Percentiles rank a stretch among this genome's conserved stretches.
phyloP scores from a whole-genome alignment of 2,888 invertebrate species.

The Nesidiocoris tenuis region DNA sequence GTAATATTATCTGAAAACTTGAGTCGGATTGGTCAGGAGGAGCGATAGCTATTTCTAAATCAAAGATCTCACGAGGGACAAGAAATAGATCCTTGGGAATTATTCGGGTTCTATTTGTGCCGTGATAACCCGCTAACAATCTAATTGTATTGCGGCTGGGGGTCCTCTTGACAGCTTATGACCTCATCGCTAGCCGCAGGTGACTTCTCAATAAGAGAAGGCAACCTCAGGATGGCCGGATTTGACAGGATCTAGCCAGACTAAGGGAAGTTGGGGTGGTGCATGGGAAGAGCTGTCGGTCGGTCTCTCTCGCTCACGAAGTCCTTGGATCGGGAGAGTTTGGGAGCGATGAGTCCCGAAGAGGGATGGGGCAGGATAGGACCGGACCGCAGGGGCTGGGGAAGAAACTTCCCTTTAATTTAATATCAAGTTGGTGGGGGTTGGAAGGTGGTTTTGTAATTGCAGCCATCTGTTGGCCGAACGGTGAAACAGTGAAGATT shows the following conservation, averaged over 20 bases:
- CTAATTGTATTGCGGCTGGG: slow-evolving; percentile 29
- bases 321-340: slow-evolving; percentile 4
- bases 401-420: slow-evolving; percentile 42
- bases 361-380: neutral
- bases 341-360: neutral
- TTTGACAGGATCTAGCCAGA: neutral
- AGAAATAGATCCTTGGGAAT: too few relatives aligned
- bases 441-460: slow-evolving; percentile 44
- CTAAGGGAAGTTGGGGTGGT: neutral
- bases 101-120: slow-evolving; percentile 6
- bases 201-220: slow-evolving; percentile 27
- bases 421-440: slow-evolving; percentile 42
- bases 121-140: slow-evolving; percentile 24
- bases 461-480: slow-evolving; percentile 43
- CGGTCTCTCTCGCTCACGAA: neutral
- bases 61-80: too few relatives aligned
- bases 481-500: neutral
- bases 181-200: slow-evolving; percentile 26
- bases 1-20: too few relatives aligned
- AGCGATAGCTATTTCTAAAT: too few relatives aligned
- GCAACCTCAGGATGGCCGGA: neutral
- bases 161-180: slow-evolving; percentile 16
- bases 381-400: neutral
- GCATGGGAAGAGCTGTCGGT: neutral
- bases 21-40: too few relatives aligned